Evolutionary conservation across 2,888 invertebrate genomes (phyloP).

Genomic region (Xiphydria camelus): DNA sequence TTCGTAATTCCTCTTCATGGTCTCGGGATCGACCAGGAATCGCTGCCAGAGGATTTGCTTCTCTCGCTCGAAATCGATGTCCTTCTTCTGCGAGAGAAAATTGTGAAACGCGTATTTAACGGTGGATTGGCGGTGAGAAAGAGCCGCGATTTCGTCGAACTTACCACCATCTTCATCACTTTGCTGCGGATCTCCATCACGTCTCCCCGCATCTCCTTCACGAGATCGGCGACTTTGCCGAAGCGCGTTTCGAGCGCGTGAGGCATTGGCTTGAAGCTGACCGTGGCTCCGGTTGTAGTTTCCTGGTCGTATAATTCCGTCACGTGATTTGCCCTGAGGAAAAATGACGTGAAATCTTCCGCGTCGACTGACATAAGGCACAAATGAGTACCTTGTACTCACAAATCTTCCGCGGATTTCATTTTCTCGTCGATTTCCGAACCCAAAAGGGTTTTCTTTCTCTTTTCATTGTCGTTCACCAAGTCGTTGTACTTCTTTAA

Average conservation of each 20-base stretch:
- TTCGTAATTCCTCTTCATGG: constrained; percentile 33
- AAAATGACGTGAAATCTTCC: too few relatives aligned
- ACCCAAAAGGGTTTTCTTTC: constrained; percentile 31
- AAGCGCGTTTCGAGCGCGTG: constrained; percentile 31
- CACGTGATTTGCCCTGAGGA: constrained; percentile 36
- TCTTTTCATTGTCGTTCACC: constrained; percentile 32
- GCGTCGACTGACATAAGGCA: too few relatives aligned
- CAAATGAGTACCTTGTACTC: too few relatives aligned
- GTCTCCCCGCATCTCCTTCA: constrained; percentile 33
- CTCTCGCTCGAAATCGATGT: constrained; percentile 38
- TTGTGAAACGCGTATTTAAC: background rate
- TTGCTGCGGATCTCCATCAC: constrained; percentile 38
- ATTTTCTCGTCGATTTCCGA: constrained; percentile 23
- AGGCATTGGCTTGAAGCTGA: constrained; percentile 35
- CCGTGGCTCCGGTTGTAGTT: constrained; percentile 36
- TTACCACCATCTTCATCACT: constrained; percentile 47
- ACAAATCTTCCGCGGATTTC: constrained; percentile 21
- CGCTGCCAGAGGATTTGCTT: constrained; percentile 49
- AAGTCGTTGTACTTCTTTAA: constrained; percentile 38
- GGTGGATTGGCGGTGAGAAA: background rate
- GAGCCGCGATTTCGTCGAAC: constrained; percentile 7
- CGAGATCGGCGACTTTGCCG: constrained; percentile 25
- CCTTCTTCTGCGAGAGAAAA: constrained; percentile 37
- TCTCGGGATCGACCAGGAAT: constrained; percentile 45
- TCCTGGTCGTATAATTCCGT: constrained; percentile 33